Conservation (phyloP, 2,113 vertebrate genomes). For the Heterotilapia buettikoferi region DNA sequence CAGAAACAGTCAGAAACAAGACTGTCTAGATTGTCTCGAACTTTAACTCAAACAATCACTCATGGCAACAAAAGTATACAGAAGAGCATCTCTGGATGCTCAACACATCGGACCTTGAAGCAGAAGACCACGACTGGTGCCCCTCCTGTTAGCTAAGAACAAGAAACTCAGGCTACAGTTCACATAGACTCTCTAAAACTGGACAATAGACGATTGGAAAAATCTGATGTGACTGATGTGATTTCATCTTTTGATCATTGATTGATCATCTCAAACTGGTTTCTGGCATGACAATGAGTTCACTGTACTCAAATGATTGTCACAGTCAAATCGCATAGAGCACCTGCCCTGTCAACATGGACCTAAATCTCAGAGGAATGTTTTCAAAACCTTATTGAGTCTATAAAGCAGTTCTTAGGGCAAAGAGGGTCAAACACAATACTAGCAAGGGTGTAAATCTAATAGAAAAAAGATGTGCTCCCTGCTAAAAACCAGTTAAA, state of each 20-base stretch:
- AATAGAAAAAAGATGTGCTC: background rate
- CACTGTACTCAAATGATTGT: background rate
- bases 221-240: background rate
- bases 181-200: background rate
- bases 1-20: background rate
- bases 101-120: background rate
- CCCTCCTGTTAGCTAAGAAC: background rate
- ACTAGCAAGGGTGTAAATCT: background rate
- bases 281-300: background rate
- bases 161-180: background rate
- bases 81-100: background rate
- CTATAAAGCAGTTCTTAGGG: background rate
- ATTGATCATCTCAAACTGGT: background rate
- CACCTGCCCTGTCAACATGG: background rate
- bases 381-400: background rate
- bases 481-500: background rate
- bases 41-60: background rate
- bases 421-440: background rate
- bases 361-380: background rate
- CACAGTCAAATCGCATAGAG: background rate
- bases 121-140: background rate
- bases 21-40: background rate
- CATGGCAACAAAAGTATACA: background rate
- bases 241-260: background rate
- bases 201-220: background rate